Percentiles rank a stretch among this genome's conserved stretches.
phyloP scores from a whole-genome alignment of 2,888 invertebrate species.

The Lampropteryx suffumata region DNA sequence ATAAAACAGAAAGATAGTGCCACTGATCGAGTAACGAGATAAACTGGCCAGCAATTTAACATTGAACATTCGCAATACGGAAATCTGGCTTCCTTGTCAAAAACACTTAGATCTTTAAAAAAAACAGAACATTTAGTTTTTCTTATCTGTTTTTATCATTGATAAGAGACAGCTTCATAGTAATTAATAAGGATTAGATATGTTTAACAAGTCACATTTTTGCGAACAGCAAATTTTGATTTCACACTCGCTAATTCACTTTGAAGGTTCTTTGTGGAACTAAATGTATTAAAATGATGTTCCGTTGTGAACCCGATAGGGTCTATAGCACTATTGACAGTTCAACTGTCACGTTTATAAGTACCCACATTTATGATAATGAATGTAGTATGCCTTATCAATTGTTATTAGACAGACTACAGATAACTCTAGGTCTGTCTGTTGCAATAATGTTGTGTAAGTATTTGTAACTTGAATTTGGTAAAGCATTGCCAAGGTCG shows the following conservation, averaged over 20 bases:
- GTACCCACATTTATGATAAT: slow-evolving; percentile 21
- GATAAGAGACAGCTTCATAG: slow-evolving; percentile 5
- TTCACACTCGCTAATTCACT: no score
- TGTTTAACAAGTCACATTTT: not conserved
- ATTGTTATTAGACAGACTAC: slow-evolving; percentile 5
- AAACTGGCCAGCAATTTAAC: not conserved
- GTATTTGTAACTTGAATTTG: slow-evolving; percentile 4
- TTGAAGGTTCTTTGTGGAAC: no score
- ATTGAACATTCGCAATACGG: slow-evolving; percentile 2
- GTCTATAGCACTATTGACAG: slow-evolving; percentile 7
- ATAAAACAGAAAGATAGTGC: no score
- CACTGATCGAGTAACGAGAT: not conserved
- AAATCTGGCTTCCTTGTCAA: slow-evolving; percentile 10
- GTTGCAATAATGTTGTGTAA: slow-evolving; percentile 2
- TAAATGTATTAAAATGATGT: no score
- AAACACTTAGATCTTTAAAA: slow-evolving; percentile 3
- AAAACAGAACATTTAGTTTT: slow-evolving; percentile 16
- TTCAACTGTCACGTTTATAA: slow-evolving; percentile 1
- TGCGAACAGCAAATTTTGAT: not conserved
- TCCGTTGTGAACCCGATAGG: not conserved
- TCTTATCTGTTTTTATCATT: slow-evolving; percentile 16
- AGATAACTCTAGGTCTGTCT: slow-evolving; percentile 10
- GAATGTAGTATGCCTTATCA: slow-evolving; percentile 11
- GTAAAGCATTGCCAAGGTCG: no score
- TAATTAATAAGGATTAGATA: no score